Evolutionary conservation across 1,140 invertebrate species (phyloP).

Genomic region (Archivesica marissinica): DNA sequence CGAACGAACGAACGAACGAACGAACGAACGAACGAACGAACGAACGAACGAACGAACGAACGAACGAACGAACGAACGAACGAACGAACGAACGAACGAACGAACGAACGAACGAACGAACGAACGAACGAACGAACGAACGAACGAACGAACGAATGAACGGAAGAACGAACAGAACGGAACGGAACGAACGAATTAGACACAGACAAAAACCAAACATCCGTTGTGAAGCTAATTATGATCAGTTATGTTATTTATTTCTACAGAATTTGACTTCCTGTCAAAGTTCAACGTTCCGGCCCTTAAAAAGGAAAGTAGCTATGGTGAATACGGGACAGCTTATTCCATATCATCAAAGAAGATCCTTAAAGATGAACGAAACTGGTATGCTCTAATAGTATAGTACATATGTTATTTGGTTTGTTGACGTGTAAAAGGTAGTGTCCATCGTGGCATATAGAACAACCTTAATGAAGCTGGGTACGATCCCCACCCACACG

Average conservation of each 20-base stretch:
- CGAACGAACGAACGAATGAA: too few relatives aligned
- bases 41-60: neutral
- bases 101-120: neutral
- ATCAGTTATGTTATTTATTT: neutral
- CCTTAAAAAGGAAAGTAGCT: slow-evolving; percentile 40
- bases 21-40: too few relatives aligned
- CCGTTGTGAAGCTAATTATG: neutral
- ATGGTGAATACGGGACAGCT: slow-evolving; percentile 51
- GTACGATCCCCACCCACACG: too few relatives aligned
- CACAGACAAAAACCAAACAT: neutral
- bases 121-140: neutral
- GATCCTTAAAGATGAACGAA: slow-evolving; percentile 43
- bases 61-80: neutral
- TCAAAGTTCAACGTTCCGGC: slow-evolving; percentile 46
- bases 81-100: neutral
- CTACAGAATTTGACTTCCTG: slow-evolving; percentile 58
- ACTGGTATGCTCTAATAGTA: slow-evolving; percentile 30
- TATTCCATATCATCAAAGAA: neutral
- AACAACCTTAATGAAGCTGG: too few relatives aligned
- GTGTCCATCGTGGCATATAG: too few relatives aligned
- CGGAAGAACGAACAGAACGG: too few relatives aligned
- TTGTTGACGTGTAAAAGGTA: too few relatives aligned
- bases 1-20: too few relatives aligned
- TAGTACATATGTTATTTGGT: too few relatives aligned
- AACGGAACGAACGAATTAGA: neutral